Evolutionary conservation across 2,113 vertebrate genomes (phyloP).

Genomic region (Rhinolophus sinicus): DNA sequence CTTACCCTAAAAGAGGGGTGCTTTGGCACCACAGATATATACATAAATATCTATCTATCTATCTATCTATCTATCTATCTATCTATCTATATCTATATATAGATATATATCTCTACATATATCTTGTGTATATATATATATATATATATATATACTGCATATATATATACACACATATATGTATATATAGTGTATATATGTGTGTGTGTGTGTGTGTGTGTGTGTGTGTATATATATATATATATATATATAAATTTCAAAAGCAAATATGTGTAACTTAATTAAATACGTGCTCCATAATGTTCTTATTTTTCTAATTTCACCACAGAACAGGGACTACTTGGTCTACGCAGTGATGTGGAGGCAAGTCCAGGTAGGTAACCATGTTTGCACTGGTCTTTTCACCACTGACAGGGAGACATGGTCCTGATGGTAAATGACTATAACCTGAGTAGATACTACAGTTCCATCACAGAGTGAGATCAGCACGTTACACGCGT

Average conservation of each 20-base stretch:
- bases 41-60: too few relatives aligned
- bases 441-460: not conserved
- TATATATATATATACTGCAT: too few relatives aligned
- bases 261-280: not conserved
- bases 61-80: too few relatives aligned
- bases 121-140: too few relatives aligned
- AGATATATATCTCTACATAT: too few relatives aligned
- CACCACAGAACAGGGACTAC: not conserved
- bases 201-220: not conserved
- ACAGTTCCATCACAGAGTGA: not conserved
- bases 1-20: not conserved
- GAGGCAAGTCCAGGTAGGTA: not conserved
- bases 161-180: too few relatives aligned
- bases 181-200: not conserved
- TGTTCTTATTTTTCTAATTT: not conserved
- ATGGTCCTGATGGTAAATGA: not conserved
- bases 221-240: too few relatives aligned
- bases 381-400: not conserved
- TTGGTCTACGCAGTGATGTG: not conserved
- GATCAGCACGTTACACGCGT: rapidly evolving
- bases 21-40: not conserved
- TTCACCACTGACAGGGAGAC: not conserved
- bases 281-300: not conserved
- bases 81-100: too few relatives aligned
- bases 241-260: not conserved